Evolutionary conservation across 2,888 invertebrate genomes (phyloP).

Genomic region (Brenthis hecate): DNA sequence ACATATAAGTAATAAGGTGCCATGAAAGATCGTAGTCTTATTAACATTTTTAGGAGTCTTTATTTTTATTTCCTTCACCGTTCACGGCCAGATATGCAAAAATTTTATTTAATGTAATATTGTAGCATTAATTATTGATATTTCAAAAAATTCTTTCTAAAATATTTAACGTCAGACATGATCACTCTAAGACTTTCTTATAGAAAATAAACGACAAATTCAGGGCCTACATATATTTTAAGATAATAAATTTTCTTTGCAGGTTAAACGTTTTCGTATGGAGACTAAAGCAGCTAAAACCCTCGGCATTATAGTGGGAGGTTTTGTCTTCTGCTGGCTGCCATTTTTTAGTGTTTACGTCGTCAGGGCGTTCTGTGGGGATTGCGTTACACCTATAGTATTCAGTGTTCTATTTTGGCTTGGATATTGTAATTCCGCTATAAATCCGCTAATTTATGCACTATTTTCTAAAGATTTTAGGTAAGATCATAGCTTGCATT

Average conservation of each 20-base stretch:
- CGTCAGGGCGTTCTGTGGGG: conserved; percentile 92
- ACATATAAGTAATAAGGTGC: too few species aligned
- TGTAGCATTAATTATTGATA: too few species aligned
- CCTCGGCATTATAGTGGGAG: conserved; percentile 97
- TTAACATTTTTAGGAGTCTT: too few species aligned
- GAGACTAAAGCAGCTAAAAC: conserved; percentile 99
- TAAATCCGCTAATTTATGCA: conserved; percentile 97
- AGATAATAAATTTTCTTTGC: background rate
- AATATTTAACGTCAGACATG: too few species aligned
- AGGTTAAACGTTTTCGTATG: conserved; percentile 95
- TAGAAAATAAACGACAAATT: too few species aligned
- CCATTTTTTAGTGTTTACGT: conserved; percentile 98
- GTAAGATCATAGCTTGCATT: conserved; percentile 45
- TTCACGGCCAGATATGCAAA: too few species aligned
- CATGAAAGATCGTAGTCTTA: too few species aligned
- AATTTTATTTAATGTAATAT: too few species aligned
- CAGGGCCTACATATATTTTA: too few species aligned
- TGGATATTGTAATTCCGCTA: conserved; percentile 98
- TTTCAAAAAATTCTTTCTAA: too few species aligned
- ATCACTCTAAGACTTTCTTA: too few species aligned
- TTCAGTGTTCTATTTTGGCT: conserved; percentile 98
- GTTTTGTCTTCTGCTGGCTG: conserved; percentile 98
- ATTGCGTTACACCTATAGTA: conserved; percentile 91
- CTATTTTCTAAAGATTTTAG: conserved; percentile 95
- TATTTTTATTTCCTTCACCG: too few species aligned